A percentile compares a stretch with the other conserved stretches of the same genome.
Conservation (phyloP, 2,888 invertebrate genomes). For the Lochmaea crataegi region DNA sequence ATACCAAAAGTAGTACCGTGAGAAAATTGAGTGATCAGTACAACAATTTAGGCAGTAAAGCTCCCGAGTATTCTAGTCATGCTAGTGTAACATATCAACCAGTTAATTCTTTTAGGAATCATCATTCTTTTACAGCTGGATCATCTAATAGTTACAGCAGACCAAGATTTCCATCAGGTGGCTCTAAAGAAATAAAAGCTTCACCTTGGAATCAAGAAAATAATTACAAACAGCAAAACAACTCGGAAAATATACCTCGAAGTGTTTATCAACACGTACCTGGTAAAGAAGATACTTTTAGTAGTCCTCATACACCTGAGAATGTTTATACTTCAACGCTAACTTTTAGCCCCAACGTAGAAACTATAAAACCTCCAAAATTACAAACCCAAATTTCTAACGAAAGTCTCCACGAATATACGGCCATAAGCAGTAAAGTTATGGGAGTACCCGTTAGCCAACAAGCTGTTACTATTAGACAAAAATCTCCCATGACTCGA, state of each 20-base stretch:
- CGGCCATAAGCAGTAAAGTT: slow-evolving; percentile 75
- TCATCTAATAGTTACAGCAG: slow-evolving; percentile 5
- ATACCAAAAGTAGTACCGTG: slow-evolving; percentile 55
- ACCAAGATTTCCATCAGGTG: slow-evolving; percentile 12
- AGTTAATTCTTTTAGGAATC: background rate
- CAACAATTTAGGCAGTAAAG: slow-evolving; percentile 51
- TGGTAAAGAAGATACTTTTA: slow-evolving; percentile 32
- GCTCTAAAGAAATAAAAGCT: slow-evolving; percentile 9
- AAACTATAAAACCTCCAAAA: slow-evolving; percentile 49
- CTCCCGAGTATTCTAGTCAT: slow-evolving; percentile 43
- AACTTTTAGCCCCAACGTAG: slow-evolving; percentile 45
- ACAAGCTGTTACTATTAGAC: slow-evolving; percentile 74
- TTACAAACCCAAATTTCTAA: slow-evolving; percentile 57
- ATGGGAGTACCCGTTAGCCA: slow-evolving; percentile 81
- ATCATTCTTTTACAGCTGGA: slow-evolving; percentile 9
- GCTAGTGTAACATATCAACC: slow-evolving; percentile 48
- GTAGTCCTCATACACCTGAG: slow-evolving; percentile 23
- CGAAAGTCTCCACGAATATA: slow-evolving; percentile 66
- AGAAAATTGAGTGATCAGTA: slow-evolving; percentile 63
- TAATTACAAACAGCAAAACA: background rate
- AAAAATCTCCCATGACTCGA: slow-evolving; percentile 69
- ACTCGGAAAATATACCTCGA: slow-evolving; percentile 14
- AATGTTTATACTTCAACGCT: slow-evolving; percentile 51
- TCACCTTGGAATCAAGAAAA: slow-evolving; percentile 22
- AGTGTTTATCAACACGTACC: slow-evolving; percentile 46